Evolutionary conservation across 2,888 invertebrate genomes (phyloP).

Genomic region (Eremobia ochroleuca): DNA sequence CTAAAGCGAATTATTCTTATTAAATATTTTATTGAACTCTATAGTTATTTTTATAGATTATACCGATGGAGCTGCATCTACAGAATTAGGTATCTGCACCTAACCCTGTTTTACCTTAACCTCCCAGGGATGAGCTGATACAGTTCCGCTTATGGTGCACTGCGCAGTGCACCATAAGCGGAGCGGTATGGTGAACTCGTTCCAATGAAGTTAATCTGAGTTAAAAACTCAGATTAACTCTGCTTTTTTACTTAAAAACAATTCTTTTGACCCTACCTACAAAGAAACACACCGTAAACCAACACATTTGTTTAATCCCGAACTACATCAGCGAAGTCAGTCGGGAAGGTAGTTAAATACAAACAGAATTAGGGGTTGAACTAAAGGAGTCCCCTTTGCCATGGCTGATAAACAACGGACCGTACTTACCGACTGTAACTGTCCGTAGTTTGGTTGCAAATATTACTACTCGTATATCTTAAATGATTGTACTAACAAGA

Average conservation of each 20-base stretch:
- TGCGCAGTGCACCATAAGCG: no score
- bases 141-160: no score
- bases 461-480: slow-evolving; percentile 6
- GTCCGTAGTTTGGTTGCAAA: slow-evolving; percentile 6
- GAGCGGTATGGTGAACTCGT: no score
- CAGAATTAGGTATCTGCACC: neutral
- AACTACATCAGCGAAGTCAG: slow-evolving; percentile 37
- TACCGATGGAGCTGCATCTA: neutral
- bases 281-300: slow-evolving; percentile 6
- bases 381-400: slow-evolving; percentile 31
- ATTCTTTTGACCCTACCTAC: neutral
- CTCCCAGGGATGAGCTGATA: no score
- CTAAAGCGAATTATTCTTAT: neutral
- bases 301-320: slow-evolving; percentile 27
- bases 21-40: neutral
- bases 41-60: neutral
- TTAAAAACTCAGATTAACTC: no score
- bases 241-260: neutral
- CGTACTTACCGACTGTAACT: slow-evolving; percentile 34
- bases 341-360: slow-evolving; percentile 36
- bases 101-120: neutral
- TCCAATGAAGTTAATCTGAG: no score
- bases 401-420: slow-evolving; percentile 46
- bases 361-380: slow-evolving; percentile 50
- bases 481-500: slow-evolving; percentile 13